phyloP scores from a whole-genome alignment of 2,113 vertebrate genomes.

The Hucho hucho region DNA sequence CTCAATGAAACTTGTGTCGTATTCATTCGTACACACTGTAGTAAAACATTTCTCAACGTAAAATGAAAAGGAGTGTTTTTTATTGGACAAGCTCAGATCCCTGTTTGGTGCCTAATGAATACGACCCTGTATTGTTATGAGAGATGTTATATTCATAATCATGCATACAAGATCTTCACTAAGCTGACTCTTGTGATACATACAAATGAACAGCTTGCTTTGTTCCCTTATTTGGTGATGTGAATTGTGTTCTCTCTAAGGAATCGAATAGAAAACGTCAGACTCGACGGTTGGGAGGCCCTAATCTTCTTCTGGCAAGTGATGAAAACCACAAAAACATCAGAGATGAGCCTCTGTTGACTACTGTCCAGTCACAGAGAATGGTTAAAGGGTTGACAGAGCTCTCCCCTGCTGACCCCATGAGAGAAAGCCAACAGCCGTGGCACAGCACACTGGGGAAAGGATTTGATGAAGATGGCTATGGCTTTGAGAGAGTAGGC shows the following conservation, averaged over 20 bases:
- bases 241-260: slow-evolving; percentile 58
- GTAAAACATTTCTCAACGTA: no score
- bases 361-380: slow-evolving; percentile 23
- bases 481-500: slow-evolving; percentile 24
- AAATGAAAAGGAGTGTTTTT: no score
- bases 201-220: background rate
- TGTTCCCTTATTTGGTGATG: background rate
- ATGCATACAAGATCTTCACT: background rate
- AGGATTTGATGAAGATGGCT: slow-evolving; percentile 17
- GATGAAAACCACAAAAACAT: slow-evolving; percentile 32
- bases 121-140: background rate
- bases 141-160: background rate
- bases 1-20: background rate
- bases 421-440: background rate
- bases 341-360: background rate
- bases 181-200: background rate
- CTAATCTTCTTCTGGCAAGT: slow-evolving; percentile 40
- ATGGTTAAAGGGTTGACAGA: slow-evolving; percentile 12
- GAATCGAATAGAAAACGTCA: slow-evolving; percentile 74
- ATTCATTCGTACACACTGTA: background rate
- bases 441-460: slow-evolving; percentile 11
- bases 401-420: slow-evolving; percentile 5
- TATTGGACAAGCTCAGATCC: no score
- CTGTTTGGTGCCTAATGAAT: no score
- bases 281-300: slow-evolving; percentile 45